A percentile compares a stretch with the other conserved stretches of the same genome.
These are phyloP conservation scores for Holacanthella duospinosa DNA, from an alignment of 2,888 invertebrate species.

Conservation along the genomic window DNA sequence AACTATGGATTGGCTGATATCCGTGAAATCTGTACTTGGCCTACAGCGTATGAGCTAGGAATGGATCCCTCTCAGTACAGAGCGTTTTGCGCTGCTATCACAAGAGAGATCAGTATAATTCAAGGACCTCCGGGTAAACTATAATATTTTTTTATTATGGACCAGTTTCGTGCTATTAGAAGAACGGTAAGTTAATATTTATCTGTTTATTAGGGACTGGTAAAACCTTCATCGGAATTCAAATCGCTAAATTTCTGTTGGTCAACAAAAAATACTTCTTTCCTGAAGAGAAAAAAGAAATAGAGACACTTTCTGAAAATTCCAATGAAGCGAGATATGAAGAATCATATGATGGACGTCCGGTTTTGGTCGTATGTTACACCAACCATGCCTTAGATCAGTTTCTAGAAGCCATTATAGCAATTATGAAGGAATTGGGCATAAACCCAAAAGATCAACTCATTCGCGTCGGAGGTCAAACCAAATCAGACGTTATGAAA, in stretches of 20 bases:
- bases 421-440: constrained; percentile 36
- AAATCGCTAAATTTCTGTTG: constrained; percentile 58
- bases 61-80: constrained; percentile 42
- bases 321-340: too few species aligned
- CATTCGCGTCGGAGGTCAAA: constrained; percentile 59
- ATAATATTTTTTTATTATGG: too few species aligned
- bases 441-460: constrained; percentile 47
- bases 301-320: too few species aligned
- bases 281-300: not conserved
- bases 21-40: constrained; percentile 28
- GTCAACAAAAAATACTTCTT: constrained; percentile 44
- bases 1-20: not conserved
- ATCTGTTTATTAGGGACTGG: constrained; percentile 44
- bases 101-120: constrained; percentile 41
- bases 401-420: constrained; percentile 60
- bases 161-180: too few species aligned
- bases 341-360: constrained; percentile 42
- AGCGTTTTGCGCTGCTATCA: constrained; percentile 41
- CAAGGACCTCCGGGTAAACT: constrained; percentile 44
- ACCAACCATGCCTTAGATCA: constrained; percentile 82
- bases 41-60: constrained; percentile 31
- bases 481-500: constrained; percentile 50
- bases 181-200: too few species aligned
- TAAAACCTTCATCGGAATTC: constrained; percentile 47
- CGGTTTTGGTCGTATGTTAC: constrained; percentile 66